Conservation (phyloP, 53 echinoderm and acorn worm genomes). For the Hippasteria phrygiana region DNA sequence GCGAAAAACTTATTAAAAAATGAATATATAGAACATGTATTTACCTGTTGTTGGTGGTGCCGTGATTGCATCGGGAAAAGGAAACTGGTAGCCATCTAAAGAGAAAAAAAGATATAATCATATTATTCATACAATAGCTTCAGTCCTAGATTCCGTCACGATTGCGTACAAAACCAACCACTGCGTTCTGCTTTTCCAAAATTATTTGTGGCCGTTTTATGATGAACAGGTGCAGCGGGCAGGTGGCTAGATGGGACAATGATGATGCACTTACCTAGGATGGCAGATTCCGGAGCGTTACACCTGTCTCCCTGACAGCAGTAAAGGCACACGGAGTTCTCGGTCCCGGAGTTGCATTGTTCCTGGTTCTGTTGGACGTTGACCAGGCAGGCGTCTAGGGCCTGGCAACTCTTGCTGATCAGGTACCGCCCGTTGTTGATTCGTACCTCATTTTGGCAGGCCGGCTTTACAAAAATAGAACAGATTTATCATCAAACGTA, state of each 20-base stretch:
- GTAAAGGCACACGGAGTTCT: slow-evolving; percentile 71
- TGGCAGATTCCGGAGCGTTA: slow-evolving; percentile 70
- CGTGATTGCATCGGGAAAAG: slow-evolving; percentile 6
- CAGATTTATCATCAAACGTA: no score
- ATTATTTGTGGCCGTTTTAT: no score
- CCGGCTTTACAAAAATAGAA: slow-evolving; percentile 53
- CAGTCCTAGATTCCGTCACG: no score
- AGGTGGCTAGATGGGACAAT: neutral
- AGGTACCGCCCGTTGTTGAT: slow-evolving; percentile 39
- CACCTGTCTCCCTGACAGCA: slow-evolving; percentile 82
- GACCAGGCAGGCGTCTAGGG: slow-evolving; percentile 69
- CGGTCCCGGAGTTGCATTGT: slow-evolving; percentile 47
- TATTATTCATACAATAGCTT: no score
- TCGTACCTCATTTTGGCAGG: slow-evolving; percentile 70
- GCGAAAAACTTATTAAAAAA: neutral
- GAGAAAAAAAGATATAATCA: neutral
- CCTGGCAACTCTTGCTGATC: slow-evolving; percentile 71
- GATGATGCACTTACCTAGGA: slow-evolving; percentile 72
- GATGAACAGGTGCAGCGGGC: no score
- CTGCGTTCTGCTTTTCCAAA: no score
- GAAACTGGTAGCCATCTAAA: slow-evolving; percentile 59
- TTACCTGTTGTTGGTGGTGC: neutral
- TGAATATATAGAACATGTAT: neutral
- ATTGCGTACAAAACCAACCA: no score
- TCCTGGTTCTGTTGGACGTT: slow-evolving; percentile 48